Evolutionary conservation across 2,888 invertebrate species (phyloP), one percentile per base, ranked within the genome.

Genomic region (Rutpela maculata): DNA sequence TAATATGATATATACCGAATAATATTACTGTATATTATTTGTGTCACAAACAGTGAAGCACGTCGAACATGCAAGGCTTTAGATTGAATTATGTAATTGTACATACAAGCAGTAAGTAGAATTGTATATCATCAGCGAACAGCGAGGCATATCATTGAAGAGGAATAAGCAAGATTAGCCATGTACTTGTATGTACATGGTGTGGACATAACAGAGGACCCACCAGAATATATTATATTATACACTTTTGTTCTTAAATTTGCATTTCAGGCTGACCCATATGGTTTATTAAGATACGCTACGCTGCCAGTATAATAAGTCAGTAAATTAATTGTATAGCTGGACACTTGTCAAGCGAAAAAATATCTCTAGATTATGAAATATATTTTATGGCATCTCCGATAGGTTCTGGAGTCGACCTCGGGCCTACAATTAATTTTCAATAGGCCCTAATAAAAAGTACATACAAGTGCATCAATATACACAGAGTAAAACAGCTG

Each of bases 111-210:
- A 43, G 12, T 43, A 12, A 43, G 43, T 12, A 43, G 43, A 43
- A 9, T 15, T 15, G 43, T 43, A 9, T 15, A 43, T 35, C 31
- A 35, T 26, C 6, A 26, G 6, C 43, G 7, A 12, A 12, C 4
- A 15, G 0, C 2, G 7, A 12, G 43, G 12, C 12, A 15, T 43
- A 15, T 15, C n/a, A n/a, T n/a, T 50, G n/a, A 50, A 50, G 50
- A 50, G n/a, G 50, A n/a, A n/a, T 15, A 50, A 50, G 50, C n/a
- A n/a, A 50, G 50, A 50, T 50, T 50, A 50, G n/a, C n/a, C 50
- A 15, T 50, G n/a, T 50, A 43, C 1, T 26, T 2, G 4, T 9
- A n/a, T n/a, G n/a, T 50, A 50, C n/a, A 50, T 50, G 50, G n/a
- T n/a, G 12, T n/a, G 3, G 15, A 50, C 1, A 6, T n/a, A 43